Evolutionary conservation across 1,140 invertebrate species (phyloP), one percentile per base, ranked within the genome.

Genomic region (Polypedilum vanderplanki): DNA sequence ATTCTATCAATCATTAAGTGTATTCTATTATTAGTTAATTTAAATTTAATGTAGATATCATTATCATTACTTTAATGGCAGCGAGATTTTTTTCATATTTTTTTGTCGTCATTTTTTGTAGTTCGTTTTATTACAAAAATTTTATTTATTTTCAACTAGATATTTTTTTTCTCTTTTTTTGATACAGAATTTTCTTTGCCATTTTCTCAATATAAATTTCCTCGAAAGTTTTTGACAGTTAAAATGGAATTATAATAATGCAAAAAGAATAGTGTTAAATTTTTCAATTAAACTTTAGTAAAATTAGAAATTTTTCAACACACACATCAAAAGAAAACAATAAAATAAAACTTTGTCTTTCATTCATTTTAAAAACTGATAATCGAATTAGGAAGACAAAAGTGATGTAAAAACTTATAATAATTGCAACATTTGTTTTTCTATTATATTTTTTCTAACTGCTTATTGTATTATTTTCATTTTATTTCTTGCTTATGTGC

Each of bases 21-120:
- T 57, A 57, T 57, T 15, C 46, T 46, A 64, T 70, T 67, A 75
- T 40, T 73, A 24, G 22, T 67, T 73, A 33, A 74, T 75, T 76
- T 75, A 67, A 17, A 41, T 73, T 20, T 7, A 46, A 76, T 65
- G 70, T 73, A 76, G 67, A 76, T 75, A 78, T 77, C 77, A 78
- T 79, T 77, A 77, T 77, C 3, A 57, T 74, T 73, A 41, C 9
- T 20, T 70, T 70, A 70, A 70, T 70, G 65, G 65, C 65, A 70
- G 65, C 65, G 65, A 70, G 65, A 70, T 70, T 70, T 70, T 20
- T 20, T 70, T 20, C 1, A 70, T 70, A 20, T 70, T 70, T 70
- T 70, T 70, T 70, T 70, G 9, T 20, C n/a, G 9, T 8, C 9
- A 70, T 22, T 22, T 20, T 70, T 70, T 70, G 17, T 7, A 7